phyloP scores from a whole-genome alignment of 2,797 vertebrate species.

The Pseudochirops cupreus region DNA sequence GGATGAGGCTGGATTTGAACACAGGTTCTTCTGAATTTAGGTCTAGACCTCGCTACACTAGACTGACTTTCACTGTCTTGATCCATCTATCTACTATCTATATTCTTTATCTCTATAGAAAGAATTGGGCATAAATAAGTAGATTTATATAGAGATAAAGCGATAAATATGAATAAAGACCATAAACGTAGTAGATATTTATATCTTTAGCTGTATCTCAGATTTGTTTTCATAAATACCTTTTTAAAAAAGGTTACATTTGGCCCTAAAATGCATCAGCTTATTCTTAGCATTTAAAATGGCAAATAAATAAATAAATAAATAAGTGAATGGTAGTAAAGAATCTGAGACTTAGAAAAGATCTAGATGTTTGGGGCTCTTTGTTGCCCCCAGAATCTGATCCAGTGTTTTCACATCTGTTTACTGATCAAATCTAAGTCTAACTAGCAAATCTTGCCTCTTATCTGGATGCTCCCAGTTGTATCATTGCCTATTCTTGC shows the following conservation, averaged over 20 bases:
- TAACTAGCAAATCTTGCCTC: not conserved
- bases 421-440: not conserved
- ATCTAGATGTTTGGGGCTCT: not conserved
- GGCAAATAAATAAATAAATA: constrained; percentile 70
- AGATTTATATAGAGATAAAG: not conserved
- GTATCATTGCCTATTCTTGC: not conserved
- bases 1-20: not conserved
- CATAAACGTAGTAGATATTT: not conserved
- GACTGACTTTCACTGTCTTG: not conserved
- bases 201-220: too few species aligned
- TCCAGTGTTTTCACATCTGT: not conserved
- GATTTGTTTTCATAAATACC: constrained; percentile 89
- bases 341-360: constrained; percentile 80
- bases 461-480: not conserved
- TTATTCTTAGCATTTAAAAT: constrained; percentile 86
- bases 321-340: constrained; percentile 85
- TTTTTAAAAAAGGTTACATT: constrained; percentile 88
- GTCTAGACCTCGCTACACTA: not conserved
- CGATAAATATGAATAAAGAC: not conserved
- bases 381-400: not conserved
- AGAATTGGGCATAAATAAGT: too few species aligned
- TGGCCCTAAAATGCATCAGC: constrained; percentile 89
- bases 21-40: not conserved
- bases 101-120: too few species aligned
- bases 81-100: not conserved